A percentile compares a stretch with the other conserved stretches of the same genome.
These are phyloP conservation scores for Patella ulyssiponensis DNA, from an alignment of 2,888 invertebrate species.

Conservation along the genomic window DNA sequence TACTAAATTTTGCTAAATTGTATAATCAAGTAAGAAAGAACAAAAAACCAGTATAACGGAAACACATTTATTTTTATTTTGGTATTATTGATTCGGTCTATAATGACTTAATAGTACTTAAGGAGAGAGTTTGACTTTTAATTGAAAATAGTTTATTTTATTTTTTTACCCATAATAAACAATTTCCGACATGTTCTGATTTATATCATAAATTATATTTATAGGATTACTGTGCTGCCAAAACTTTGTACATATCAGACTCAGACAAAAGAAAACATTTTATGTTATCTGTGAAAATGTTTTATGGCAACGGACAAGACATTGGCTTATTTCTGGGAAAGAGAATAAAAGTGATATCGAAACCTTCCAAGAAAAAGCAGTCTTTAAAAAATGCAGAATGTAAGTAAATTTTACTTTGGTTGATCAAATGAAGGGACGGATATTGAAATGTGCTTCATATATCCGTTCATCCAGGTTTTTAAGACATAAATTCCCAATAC, in stretches of 20 bases:
- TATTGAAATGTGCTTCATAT: no score
- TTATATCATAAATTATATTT: conserved; percentile 31
- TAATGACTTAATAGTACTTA: no score
- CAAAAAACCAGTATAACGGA: no score
- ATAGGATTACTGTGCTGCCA: conserved; percentile 97
- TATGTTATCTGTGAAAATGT: conserved; percentile 99
- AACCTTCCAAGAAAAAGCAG: conserved; percentile 99
- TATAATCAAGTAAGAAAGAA: no score
- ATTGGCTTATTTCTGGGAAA: conserved; percentile 99
- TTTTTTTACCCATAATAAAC: neutral
- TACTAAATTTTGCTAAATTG: no score
- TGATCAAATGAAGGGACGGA: no score
- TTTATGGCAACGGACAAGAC: conserved; percentile 97
- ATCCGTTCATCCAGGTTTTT: no score
- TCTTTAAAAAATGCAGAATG: conserved; percentile 97
- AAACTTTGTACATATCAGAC: conserved; percentile 98
- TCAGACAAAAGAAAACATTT: conserved; percentile 99
- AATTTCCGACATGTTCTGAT: neutral
- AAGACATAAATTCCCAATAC: no score
- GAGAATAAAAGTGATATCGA: conserved; percentile 99
- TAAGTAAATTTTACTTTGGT: conserved; percentile 69
- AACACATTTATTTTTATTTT: no score
- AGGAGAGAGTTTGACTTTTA: no score
- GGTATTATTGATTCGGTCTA: no score
- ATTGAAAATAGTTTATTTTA: neutral